Conservation (phyloP, 2,797 vertebrate genomes). For the Hypotaenidia philippensis region DNA sequence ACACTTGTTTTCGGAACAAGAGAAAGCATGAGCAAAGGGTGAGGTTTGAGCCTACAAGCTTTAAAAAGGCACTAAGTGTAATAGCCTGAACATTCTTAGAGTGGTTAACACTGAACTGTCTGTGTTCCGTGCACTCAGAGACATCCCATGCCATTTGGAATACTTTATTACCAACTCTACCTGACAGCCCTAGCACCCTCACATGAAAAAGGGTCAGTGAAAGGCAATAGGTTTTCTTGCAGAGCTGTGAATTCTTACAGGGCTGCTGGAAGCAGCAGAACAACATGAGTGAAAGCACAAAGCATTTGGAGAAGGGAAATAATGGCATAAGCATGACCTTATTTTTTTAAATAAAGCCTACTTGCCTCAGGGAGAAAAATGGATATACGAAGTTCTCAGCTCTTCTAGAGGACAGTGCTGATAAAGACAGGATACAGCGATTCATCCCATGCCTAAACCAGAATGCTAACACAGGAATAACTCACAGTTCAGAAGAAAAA, state of each 20-base stretch:
- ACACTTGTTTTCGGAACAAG: background rate
- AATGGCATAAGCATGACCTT: background rate
- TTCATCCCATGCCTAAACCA: background rate
- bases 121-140: background rate
- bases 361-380: background rate
- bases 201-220: background rate
- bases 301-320: background rate
- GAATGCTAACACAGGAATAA: background rate
- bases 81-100: background rate
- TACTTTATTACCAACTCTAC: background rate
- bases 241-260: background rate
- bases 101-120: background rate
- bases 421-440: background rate
- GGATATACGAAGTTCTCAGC: background rate
- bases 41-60: background rate
- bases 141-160: background rate
- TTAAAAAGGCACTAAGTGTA: background rate
- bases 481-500: background rate
- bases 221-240: background rate
- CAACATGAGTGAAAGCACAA: background rate
- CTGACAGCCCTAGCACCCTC: background rate
- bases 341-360: background rate
- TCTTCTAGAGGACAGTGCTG: background rate
- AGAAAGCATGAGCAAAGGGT: background rate
- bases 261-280: background rate